Base-by-base conservation (phyloP, 2,888 invertebrate species). In the Coelopa pilipes region DNA sequence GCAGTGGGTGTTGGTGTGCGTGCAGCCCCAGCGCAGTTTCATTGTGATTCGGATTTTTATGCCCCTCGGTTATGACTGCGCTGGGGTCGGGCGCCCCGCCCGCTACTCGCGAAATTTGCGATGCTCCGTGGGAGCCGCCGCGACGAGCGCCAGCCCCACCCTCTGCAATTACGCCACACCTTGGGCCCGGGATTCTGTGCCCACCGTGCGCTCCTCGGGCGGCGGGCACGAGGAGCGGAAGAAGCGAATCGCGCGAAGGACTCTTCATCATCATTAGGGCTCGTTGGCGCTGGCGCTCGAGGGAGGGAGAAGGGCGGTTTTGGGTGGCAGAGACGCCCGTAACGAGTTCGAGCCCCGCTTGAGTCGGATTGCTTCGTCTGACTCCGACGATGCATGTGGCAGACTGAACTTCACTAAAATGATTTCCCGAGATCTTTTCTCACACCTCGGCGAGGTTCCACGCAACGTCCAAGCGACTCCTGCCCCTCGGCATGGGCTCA, bases 241-340 rank as follows among this genome's bases (percentile, higher is more conserved):
- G 34, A 34, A 34, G 34, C 34, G 34, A 59, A 13, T 24, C 24
- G 57, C 57, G 24, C 24, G 19, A 59, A 67, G 49, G 50, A 67
- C 53, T 50, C 67, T 67, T 55, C 67, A 67, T 67, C 67, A 67
- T 67, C 67, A 67, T 67, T 67, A 67, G 53, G 50, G 55, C 53
- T 50, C 34, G 50, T 67, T n/a, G 45, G 45, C n/a, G 24, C n/a
- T 34, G 65, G 3, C 53, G 3, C 15, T 53, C 10, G 15, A 7
- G 10, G 53, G 4, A 53, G n/a, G 53, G 53, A n/a, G 53, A 53
- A 34, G 2, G 34, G 34, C 34, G 7, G 34, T 4, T 4, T 34
- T 34, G 34, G 7, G 7, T 34, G 2, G 34, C 2, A 34, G 34
- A 7, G 7, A 34, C 4, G 4, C 4, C 7, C 34, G 7, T 34